A percentile compares a stretch with the other conserved stretches of the same genome.
Conservation (phyloP, 2,888 invertebrate genomes). For the Hydrotaea cyrtoneurina region DNA sequence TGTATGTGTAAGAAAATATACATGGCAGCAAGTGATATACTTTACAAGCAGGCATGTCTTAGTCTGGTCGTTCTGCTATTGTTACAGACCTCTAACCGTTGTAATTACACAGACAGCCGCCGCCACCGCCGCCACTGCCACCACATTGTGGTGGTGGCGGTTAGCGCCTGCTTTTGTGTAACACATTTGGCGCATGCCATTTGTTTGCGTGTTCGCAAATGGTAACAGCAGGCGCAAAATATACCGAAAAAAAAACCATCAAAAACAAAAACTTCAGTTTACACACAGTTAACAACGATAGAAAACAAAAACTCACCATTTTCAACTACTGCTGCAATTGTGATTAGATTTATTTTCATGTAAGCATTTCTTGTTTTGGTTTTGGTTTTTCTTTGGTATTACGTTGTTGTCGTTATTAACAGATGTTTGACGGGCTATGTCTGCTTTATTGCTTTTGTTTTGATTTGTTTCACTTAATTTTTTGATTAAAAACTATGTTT, state of each 20-base stretch:
- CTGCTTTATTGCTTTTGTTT: not conserved
- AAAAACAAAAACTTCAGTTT: not conserved
- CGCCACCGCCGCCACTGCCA: too few relatives aligned
- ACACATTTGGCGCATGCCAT: conserved; percentile 55
- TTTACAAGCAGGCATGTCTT: not conserved
- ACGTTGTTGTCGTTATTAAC: conserved; percentile 3
- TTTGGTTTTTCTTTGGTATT: not conserved
- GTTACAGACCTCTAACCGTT: not conserved
- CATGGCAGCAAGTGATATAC: not conserved
- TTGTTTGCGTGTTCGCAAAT: conserved; percentile 32
- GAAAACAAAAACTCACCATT: conserved; percentile 9
- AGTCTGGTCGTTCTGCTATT: not conserved
- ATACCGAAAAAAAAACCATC: not conserved
- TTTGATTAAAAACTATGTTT: conserved; percentile 4
- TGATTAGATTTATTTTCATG: conserved; percentile 38
- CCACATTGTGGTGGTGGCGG: not conserved
- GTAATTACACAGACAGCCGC: not conserved
- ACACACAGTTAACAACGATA: not conserved
- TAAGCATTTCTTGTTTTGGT: not conserved
- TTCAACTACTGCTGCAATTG: conserved; percentile 42
- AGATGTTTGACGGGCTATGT: not conserved
- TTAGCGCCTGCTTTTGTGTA: conserved; percentile 41
- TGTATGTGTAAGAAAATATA: not conserved
- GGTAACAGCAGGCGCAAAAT: not conserved
- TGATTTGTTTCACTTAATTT: too few relatives aligned